phyloP scores from a whole-genome alignment of 2,888 invertebrate species.

The Minunthozetes semirufus region DNA sequence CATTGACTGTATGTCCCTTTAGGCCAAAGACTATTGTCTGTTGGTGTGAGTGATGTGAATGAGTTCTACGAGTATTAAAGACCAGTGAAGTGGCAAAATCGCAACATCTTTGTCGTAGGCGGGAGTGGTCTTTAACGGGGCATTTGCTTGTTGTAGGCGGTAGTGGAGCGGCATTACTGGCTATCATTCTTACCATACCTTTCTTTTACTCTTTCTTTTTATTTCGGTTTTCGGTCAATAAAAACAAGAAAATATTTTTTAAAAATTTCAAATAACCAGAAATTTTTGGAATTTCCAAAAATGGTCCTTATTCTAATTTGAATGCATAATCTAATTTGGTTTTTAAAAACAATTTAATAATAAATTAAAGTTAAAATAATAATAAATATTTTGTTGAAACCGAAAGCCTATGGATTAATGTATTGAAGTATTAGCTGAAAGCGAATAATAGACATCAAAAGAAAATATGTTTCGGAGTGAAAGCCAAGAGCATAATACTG shows the following conservation, averaged over 20 bases:
- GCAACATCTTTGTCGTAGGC: slow-evolving; percentile 30
- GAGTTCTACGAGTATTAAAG: slow-evolving; percentile 23
- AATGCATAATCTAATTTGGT: too few species aligned
- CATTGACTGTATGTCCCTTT: slow-evolving; percentile 18
- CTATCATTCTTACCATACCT: slow-evolving; percentile 20
- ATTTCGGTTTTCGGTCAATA: background rate
- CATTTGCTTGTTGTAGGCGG: slow-evolving; percentile 30
- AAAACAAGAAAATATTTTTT: background rate
- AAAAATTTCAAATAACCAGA: too few species aligned
- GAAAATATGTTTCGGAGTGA: background rate
- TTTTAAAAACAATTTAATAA: too few species aligned
- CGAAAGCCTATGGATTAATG: background rate
- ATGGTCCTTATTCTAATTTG: too few species aligned
- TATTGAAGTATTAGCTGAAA: background rate
- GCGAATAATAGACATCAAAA: slow-evolving; percentile 16
- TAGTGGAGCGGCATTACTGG: slow-evolving; percentile 1
- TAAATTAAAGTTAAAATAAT: background rate
- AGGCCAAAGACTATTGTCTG: slow-evolving; percentile 3
- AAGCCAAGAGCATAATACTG: background rate
- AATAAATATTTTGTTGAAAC: background rate
- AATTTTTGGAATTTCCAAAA: too few species aligned
- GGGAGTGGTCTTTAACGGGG: slow-evolving; percentile 31
- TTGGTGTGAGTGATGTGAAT: slow-evolving; percentile 11
- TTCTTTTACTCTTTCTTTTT: background rate
- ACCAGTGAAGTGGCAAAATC: slow-evolving; percentile 20